Evolutionary conservation across 92 coral and sea anemone genomes (phyloP).

Genomic region (Pocillopora grandis): DNA sequence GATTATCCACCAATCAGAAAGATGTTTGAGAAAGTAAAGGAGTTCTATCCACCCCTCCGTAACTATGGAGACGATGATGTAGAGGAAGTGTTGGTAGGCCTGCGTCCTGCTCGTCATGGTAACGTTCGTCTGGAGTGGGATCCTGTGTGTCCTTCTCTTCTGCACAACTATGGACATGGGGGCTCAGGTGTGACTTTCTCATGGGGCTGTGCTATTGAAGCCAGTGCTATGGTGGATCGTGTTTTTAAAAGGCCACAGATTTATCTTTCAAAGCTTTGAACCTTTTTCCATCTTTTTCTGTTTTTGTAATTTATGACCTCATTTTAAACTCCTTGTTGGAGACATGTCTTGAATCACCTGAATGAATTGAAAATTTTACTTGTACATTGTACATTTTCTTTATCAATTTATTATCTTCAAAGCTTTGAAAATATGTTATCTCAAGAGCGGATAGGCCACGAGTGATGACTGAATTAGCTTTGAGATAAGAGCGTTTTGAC

Average conservation of each 20-base stretch:
- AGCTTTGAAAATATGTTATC: no score
- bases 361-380: no score
- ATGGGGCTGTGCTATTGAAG: conserved; percentile 63
- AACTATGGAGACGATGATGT: conserved; percentile 34
- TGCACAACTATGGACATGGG: conserved; percentile 58
- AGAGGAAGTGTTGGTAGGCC: conserved; percentile 31
- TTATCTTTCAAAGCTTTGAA: conserved; percentile 22
- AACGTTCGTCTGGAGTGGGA: conserved; percentile 48
- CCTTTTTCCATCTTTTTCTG: neutral
- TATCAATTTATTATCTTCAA: no score
- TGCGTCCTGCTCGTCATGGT: conserved; percentile 43
- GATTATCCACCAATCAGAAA: conserved; percentile 34
- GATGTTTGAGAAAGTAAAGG: conserved; percentile 35
- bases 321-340: no score
- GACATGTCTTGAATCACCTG: no score
- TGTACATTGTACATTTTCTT: no score
- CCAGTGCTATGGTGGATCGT: conserved; percentile 31
- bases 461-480: no score
- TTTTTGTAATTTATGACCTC: neutral
- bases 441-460: no score
- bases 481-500: no score
- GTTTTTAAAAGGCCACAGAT: conserved; percentile 21
- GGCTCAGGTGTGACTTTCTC: conserved; percentile 50
- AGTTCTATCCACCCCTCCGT: conserved; percentile 38
- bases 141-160: conserved; percentile 26